Evolutionary conservation across 2,797 vertebrate genomes (phyloP).

Genomic region (Steatocranus sp.): DNA sequence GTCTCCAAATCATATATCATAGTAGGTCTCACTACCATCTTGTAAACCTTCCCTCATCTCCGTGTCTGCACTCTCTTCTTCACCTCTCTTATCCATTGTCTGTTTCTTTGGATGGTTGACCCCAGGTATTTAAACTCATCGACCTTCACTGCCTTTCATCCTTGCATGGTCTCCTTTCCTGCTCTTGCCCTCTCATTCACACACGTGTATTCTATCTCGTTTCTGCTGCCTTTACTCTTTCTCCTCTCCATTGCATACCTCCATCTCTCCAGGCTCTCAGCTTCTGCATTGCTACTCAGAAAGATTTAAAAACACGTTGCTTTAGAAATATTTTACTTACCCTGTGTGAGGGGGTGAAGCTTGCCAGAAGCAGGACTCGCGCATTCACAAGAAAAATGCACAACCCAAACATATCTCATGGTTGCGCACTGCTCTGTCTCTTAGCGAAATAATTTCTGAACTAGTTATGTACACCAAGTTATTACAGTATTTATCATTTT

Average conservation of each 20-base stretch:
- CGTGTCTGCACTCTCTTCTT: not conserved
- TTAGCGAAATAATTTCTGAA: not conserved
- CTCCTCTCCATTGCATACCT: not conserved
- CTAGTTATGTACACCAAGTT: not conserved
- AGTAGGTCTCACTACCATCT: not conserved
- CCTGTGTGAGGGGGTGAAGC: not conserved
- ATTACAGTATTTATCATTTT: not conserved
- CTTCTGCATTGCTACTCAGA: not conserved
- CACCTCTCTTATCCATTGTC: not conserved
- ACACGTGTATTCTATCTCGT: not conserved
- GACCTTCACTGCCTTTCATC: not conserved
- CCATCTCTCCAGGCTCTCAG: not conserved
- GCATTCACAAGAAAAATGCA: not conserved
- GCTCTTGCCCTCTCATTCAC: not conserved
- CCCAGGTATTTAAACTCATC: not conserved
- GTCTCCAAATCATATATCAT: not conserved
- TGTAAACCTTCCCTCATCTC: not conserved
- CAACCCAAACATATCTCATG: not conserved
- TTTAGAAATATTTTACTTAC: not conserved
- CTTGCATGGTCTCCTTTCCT: not conserved
- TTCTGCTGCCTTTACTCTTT: not conserved
- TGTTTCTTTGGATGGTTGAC: not conserved
- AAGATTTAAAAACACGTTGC: not conserved
- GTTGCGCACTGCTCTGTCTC: not conserved
- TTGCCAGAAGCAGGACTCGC: not conserved